Conservation (phyloP, 2,113 vertebrate species). For the Nyctereutes procyonoides region DNA sequence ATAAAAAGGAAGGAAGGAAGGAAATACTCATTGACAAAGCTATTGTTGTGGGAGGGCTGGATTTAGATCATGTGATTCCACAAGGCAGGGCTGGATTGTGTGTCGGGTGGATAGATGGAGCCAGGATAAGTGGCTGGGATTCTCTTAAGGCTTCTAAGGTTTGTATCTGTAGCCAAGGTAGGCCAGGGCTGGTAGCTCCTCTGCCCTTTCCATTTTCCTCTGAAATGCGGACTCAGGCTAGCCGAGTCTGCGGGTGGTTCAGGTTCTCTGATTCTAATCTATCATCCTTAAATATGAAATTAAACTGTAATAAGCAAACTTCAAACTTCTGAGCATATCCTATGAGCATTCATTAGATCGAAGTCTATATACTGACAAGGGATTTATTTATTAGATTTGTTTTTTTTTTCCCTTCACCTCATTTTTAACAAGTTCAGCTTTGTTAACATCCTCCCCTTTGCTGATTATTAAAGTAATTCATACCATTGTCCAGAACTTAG, state of each 20-base stretch:
- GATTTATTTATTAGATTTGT: slow-evolving; percentile 4
- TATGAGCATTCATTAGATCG: background rate
- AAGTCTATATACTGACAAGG: background rate
- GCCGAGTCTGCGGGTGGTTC: background rate
- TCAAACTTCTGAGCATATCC: background rate
- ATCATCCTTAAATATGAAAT: background rate
- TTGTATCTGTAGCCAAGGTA: background rate
- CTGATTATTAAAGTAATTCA: background rate
- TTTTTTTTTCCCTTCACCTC: background rate
- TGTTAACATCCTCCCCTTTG: background rate
- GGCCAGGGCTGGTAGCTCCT: background rate
- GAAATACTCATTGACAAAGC: slow-evolving; percentile 25
- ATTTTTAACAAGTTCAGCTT: background rate
- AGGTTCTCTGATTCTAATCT: background rate
- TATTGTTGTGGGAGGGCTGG: slow-evolving; percentile 5
- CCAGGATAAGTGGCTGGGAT: background rate
- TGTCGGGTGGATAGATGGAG: background rate
- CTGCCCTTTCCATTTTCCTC: background rate
- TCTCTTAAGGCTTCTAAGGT: background rate
- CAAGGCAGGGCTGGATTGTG: background rate
- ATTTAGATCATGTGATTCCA: slow-evolving; percentile 12
- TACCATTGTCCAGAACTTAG: background rate
- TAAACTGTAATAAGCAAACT: background rate
- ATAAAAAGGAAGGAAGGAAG: slow-evolving; percentile 14
- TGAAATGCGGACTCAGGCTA: background rate